Evolutionary conservation across 2,113 vertebrate species (phyloP).

Genomic region (Asarcornis scutulata): DNA sequence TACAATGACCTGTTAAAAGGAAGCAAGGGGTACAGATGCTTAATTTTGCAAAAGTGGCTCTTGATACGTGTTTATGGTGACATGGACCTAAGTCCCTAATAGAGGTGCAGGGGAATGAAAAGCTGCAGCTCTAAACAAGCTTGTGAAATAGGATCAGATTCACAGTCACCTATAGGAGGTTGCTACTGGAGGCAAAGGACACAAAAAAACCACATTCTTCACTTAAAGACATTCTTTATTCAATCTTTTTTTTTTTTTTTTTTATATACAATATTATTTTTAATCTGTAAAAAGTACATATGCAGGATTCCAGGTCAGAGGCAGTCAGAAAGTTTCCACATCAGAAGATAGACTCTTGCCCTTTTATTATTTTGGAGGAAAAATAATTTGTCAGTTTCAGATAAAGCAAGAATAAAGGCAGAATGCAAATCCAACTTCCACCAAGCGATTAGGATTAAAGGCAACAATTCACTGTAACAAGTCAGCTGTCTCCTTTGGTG

Average conservation of each 20-base stretch:
- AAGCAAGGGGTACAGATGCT: not conserved
- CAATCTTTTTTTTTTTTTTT: constrained; percentile 51
- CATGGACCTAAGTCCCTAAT: not conserved
- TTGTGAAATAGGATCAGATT: not conserved
- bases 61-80: not conserved
- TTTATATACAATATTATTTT: constrained; percentile 81
- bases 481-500: not conserved
- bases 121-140: not conserved
- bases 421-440: constrained; percentile 61
- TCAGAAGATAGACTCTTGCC: constrained; percentile 60
- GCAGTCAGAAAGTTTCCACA: constrained; percentile 57
- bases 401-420: constrained; percentile 68
- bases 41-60: not conserved
- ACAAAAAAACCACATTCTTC: constrained; percentile 17
- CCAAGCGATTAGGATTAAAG: constrained; percentile 51
- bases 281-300: constrained; percentile 79
- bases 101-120: not conserved
- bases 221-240: constrained; percentile 84
- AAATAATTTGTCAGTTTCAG: constrained; percentile 59
- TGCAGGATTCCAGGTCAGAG: constrained; percentile 75
- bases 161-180: not conserved
- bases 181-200: not conserved
- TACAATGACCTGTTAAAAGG: not conserved
- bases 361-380: constrained; percentile 51
- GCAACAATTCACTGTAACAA: constrained; percentile 14